Conservation (phyloP, 2,113 vertebrate genomes). For the Mirounga angustirostris region DNA sequence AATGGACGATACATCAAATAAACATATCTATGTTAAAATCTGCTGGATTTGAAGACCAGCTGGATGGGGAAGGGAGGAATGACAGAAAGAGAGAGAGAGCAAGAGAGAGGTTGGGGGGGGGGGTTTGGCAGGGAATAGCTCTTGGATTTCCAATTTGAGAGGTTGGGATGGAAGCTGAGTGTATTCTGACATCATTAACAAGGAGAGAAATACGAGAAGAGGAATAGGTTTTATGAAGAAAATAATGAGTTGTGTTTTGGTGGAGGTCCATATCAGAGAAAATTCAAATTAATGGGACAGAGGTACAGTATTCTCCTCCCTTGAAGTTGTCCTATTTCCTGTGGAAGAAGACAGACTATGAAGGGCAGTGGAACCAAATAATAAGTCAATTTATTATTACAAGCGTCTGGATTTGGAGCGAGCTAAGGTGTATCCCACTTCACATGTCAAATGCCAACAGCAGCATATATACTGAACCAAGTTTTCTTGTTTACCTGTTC, state of each 20-base stretch:
- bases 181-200: background rate
- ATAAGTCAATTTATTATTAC: background rate
- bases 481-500: background rate
- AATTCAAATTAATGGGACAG: conserved; percentile 50
- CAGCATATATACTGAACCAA: background rate
- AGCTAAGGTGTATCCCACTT: background rate
- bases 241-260: conserved; percentile 41
- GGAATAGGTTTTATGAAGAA: background rate
- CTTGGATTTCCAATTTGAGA: background rate
- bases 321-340: background rate
- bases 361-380: background rate
- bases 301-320: background rate
- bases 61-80: background rate
- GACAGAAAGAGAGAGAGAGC: background rate
- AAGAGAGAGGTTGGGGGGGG: background rate
- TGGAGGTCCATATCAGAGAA: background rate
- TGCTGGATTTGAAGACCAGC: background rate
- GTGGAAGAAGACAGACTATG: background rate
- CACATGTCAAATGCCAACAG: background rate
- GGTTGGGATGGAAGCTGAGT: background rate
- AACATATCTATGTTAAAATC: background rate
- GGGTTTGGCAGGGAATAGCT: background rate
- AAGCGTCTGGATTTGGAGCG: background rate
- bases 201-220: background rate
- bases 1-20: background rate